These are phyloP conservation scores for Drosophila sp. DNA, from an alignment of 1,140 invertebrate species.

Conservation along the genomic window DNA sequence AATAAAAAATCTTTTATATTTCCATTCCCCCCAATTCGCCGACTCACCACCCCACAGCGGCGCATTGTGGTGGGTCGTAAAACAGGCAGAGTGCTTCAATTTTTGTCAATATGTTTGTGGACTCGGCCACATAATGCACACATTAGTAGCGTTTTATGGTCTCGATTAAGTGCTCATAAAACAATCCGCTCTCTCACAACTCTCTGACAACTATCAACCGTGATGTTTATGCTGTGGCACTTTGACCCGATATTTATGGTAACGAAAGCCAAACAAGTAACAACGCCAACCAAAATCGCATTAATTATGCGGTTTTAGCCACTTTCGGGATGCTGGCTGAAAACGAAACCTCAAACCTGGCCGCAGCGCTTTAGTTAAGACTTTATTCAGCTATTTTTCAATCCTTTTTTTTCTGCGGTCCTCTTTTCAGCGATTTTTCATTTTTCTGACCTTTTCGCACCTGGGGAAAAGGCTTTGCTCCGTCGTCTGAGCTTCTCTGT, in stretches of 20 bases:
- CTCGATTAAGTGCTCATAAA: constrained; percentile 72
- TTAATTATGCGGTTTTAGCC: constrained; percentile 69
- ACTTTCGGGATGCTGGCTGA: constrained; percentile 19
- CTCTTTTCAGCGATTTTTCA: constrained; percentile 29
- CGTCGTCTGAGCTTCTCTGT: constrained; percentile 1
- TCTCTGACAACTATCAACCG: background rate
- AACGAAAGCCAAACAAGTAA: constrained; percentile 12
- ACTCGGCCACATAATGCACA: constrained; percentile 36
- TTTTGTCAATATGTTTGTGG: constrained; percentile 46
- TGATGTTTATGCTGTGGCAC: background rate
- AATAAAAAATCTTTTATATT: constrained; percentile 55
- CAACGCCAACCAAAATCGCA: constrained; percentile 57
- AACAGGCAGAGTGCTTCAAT: constrained; percentile 12
- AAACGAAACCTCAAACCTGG: constrained; percentile 25
- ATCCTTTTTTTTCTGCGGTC: constrained; percentile 32
- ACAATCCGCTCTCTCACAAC: constrained; percentile 32
- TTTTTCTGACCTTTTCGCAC: constrained; percentile 41
- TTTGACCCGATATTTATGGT: constrained; percentile 36
- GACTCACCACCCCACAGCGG: background rate
- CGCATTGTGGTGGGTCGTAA: constrained; percentile 26
- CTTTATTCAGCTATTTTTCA: constrained; percentile 6
- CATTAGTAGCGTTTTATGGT: constrained; percentile 69
- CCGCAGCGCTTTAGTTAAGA: constrained; percentile 28
- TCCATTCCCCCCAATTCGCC: constrained; percentile 16
- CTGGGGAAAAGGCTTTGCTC: constrained; percentile 22